Conservation (phyloP, 2,113 vertebrate species). For the Eurypyga helias region DNA sequence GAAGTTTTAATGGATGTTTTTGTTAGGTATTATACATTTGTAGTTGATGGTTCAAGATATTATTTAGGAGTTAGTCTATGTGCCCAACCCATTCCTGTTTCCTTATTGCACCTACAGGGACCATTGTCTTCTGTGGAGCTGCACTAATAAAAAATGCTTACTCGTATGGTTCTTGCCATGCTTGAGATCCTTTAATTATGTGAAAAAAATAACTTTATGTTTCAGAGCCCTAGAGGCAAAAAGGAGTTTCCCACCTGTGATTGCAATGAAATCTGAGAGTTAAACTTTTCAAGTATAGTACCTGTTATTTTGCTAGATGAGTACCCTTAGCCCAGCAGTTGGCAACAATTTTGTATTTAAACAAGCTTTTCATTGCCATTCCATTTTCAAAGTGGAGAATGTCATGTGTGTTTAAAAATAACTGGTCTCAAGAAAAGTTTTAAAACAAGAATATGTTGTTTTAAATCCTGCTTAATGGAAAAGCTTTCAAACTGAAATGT, state of each 20-base stretch:
- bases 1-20: neutral
- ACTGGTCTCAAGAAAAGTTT: neutral
- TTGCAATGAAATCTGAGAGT: neutral
- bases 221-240: neutral
- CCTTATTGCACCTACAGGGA: neutral
- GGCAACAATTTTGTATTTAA: neutral
- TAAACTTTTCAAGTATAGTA: neutral
- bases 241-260: neutral
- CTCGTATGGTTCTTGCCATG: neutral
- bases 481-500: conserved; percentile 2
- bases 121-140: neutral
- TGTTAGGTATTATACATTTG: neutral
- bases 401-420: neutral
- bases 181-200: neutral
- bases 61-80: neutral
- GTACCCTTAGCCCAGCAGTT: neutral
- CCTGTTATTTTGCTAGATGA: neutral
- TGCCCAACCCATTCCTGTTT: neutral
- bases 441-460: neutral
- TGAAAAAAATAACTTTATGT: neutral
- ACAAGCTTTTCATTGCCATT: neutral
- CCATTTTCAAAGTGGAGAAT: neutral
- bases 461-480: neutral
- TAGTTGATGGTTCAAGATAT: neutral
- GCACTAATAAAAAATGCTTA: neutral